Evolutionary conservation across 2,888 invertebrate genomes (phyloP), one percentile per base, ranked within the genome.

Genomic region (Harpalus rubripes): DNA sequence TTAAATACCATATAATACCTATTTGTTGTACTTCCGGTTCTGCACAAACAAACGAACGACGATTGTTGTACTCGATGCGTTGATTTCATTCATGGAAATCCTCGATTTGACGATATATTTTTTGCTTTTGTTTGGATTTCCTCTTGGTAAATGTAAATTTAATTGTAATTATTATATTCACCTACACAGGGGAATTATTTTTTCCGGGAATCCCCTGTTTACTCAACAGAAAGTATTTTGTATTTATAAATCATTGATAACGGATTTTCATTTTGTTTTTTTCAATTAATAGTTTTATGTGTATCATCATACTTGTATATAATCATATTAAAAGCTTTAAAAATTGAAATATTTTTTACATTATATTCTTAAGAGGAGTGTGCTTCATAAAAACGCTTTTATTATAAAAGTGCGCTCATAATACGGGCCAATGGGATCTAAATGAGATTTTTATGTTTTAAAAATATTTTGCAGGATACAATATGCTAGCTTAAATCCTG

Each of bases 61-160:
- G 26, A 12, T 41, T n/a, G 41, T 8, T 8, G 12, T 63, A 18
- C 7, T 12, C 18, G 26, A 12, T 63, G 22, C 63, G 63, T 63
- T 63, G 22, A 26, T 63, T 52, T 32, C 68, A 39, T 68, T 68
- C 68, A 32, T 68, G 68, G 68, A 68, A 65, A 65, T 65, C 32
- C 65, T 32, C 6, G 65, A 12, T 39, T 3, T 15, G 26, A 12
- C 32, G 2, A 68, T 68, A 39, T 7, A 10, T 32, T 39, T 68
- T 68, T 15, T 41, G 32, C 63, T 39, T 32, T 68, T 68, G 18
- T 65, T 18, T 41, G 68, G 68, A 41, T 32, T 68, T 68, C 68
- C 68, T 41, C 68, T 63, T 18, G 1, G 32, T 39, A 68, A 68
- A 32, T 39, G 41, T 32, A 41, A 68, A 68, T 68, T 68, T 68